Evolutionary conservation across 92 coral and sea anemone genomes (phyloP), one percentile per base, ranked within the genome.

Genomic region (Porites divaricata): DNA sequence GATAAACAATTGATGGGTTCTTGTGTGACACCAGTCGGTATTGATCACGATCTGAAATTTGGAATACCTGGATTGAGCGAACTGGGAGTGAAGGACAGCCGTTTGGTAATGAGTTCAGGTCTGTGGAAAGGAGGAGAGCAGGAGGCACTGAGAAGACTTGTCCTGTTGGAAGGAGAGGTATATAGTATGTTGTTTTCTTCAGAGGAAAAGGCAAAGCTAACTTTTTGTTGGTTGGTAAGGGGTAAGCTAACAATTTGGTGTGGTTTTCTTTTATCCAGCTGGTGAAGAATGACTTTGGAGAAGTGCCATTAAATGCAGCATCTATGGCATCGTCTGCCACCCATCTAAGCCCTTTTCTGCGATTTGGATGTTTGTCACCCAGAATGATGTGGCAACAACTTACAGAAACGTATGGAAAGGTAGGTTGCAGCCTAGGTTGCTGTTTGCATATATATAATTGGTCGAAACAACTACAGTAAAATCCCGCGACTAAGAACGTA

Each of bases 321-420:
- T 63, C 80, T 10, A 78, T 92, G 50, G 54, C 81, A 14, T 87
- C 95, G 28, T 82, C 83, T 52, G 72, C 81, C 17, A 89, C 91
- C 67, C 92, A 84, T 70, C 57, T 95, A 23, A 95, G 98, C 63
- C 94, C 96, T 20, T 95, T 90, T 75, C 83, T 95, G 26, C 79
- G 95, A 67, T 90, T 85, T 88, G 98, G 98, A 41, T 95, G 98
- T 74, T 61, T 95, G 14, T 95, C 98, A 23, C 91, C 94, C 41
- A 90, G 95, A 68, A 12, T 88, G 16, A 87, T 80, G 81, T 89
- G 89, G 84, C 83, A 88, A 59, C 75, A 88, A 59, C 83, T 90
- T 61, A 72, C 66, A 11, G 72, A 74, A 54, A 73, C 83, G 22
- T 86, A 74, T 70, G 87, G 49, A 59, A 90, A 93, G 95, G 98